Evolutionary conservation across 2,888 invertebrate species (phyloP).

Genomic region (Aphelenchoides bicaudatus): DNA sequence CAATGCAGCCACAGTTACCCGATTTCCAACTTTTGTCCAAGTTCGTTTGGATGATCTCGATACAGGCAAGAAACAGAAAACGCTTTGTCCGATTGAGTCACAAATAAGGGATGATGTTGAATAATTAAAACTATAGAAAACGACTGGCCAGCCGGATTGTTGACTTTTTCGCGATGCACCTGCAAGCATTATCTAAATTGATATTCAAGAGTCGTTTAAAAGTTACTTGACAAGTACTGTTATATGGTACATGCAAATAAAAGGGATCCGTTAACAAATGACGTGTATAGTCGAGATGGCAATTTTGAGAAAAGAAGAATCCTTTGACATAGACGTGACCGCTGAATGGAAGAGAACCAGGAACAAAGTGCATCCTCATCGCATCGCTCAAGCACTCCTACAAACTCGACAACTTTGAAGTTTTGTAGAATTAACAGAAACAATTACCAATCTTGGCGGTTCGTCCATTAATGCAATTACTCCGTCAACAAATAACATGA

Average conservation of each 20-base stretch:
- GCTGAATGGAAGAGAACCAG: slow-evolving; percentile 41
- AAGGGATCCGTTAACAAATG: slow-evolving; percentile 41
- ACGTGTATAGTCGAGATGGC: slow-evolving; percentile 48
- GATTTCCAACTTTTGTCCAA: slow-evolving; percentile 44
- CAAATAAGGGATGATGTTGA: slow-evolving; percentile 54
- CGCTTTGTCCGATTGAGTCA: slow-evolving; percentile 45
- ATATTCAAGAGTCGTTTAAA: background rate
- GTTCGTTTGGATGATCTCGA: slow-evolving; percentile 31
- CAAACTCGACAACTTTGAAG: too few species aligned
- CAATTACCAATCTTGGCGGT: too few species aligned
- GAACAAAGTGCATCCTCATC: slow-evolving; percentile 45
- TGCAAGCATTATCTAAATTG: background rate
- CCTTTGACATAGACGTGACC: slow-evolving; percentile 59
- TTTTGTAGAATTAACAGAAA: too few species aligned
- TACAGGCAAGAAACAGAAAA: slow-evolving; percentile 53
- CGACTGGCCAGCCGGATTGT: slow-evolving; percentile 30
- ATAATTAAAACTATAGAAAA: slow-evolving; percentile 51
- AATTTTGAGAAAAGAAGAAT: slow-evolving; percentile 43
- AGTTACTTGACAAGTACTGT: slow-evolving; percentile 49
- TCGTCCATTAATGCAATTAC: too few species aligned
- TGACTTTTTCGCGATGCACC: background rate
- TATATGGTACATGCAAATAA: slow-evolving; percentile 52
- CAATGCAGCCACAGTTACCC: slow-evolving; percentile 37
- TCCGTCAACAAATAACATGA: too few species aligned
- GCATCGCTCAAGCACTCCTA: slow-evolving; percentile 50